These are phyloP conservation scores for Andrena camellia DNA, from an alignment of 2,888 invertebrate genomes.

Conservation along the genomic window DNA sequence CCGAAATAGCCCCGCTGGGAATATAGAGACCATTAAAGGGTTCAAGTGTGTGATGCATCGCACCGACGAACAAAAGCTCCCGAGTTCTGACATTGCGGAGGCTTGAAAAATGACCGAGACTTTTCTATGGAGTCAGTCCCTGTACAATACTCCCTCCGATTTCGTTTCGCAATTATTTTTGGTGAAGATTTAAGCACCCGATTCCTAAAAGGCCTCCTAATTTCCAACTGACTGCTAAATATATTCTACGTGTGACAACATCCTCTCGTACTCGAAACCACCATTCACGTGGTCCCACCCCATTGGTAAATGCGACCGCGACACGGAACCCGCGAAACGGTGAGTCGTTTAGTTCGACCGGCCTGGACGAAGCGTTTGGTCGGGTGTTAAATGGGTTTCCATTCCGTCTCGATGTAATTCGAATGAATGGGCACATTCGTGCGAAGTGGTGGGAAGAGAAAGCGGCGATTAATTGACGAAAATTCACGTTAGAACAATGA, in stretches of 20 bases:
- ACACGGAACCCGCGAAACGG: conserved; percentile 10
- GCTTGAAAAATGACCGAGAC: not conserved
- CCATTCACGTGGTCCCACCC: not conserved
- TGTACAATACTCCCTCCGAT: not conserved
- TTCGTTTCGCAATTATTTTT: not conserved
- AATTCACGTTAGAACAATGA: conserved; percentile 72
- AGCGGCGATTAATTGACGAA: conserved; percentile 70
- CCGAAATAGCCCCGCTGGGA: conserved; percentile 28
- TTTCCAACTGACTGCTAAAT: not conserved
- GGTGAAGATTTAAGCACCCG: no score
- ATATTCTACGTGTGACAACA: not conserved
- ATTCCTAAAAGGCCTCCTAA: not conserved
- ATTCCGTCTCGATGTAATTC: conserved; percentile 66
- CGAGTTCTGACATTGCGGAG: not conserved
- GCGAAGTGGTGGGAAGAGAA: conserved; percentile 27
- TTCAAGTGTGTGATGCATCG: conserved; percentile 34
- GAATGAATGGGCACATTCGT: conserved; percentile 58
- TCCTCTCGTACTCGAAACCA: not conserved
- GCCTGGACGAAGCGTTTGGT: conserved; percentile 35
- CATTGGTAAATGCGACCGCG: not conserved
- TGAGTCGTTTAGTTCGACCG: conserved; percentile 21
- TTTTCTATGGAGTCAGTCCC: not conserved
- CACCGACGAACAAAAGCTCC: conserved; percentile 8
- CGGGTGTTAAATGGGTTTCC: conserved; percentile 65
- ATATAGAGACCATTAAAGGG: conserved; percentile 25